Conservation (phyloP, 1,140 invertebrate species). For the Ceratosolen fusciceps region DNA sequence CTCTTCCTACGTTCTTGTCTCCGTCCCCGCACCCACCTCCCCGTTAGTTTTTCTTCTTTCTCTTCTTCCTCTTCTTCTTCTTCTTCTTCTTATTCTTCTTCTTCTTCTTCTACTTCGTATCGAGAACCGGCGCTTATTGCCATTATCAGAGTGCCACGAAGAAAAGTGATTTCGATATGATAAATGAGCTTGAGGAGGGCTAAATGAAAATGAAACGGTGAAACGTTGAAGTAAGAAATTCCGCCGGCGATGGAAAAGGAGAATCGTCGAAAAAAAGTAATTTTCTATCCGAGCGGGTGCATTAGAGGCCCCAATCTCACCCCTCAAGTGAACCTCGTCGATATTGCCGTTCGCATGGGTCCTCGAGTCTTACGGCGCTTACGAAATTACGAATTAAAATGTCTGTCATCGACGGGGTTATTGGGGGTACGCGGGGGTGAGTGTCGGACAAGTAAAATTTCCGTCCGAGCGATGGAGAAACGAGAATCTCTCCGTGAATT, state of each 20-base stretch:
- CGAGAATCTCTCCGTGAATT: not conserved
- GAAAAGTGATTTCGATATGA: not conserved
- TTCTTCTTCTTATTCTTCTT: too few relatives aligned
- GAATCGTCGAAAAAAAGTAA: not conserved
- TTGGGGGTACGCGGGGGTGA: not conserved
- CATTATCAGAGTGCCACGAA: not conserved
- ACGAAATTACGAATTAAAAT: constrained; percentile 12
- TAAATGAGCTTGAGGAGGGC: not conserved
- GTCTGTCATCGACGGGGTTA: too few relatives aligned
- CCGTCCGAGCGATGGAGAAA: not conserved
- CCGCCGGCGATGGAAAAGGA: too few relatives aligned
- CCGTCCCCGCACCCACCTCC: too few relatives aligned
- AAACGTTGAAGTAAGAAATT: not conserved
- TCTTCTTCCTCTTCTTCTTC: too few relatives aligned
- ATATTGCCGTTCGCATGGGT: constrained; percentile 3
- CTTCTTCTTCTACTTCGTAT: not conserved
- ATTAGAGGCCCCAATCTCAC: not conserved
- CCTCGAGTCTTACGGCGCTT: not conserved
- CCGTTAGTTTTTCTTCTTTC: too few relatives aligned
- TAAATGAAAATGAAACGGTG: not conserved
- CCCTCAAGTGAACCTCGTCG: not conserved
- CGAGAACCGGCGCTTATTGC: not conserved
- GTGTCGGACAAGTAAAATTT: not conserved
- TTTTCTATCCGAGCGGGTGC: constrained; percentile 1
- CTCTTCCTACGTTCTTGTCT: not conserved